Evolutionary conservation across 1,140 invertebrate genomes (phyloP).

Genomic region (Meteorus sp.): DNA sequence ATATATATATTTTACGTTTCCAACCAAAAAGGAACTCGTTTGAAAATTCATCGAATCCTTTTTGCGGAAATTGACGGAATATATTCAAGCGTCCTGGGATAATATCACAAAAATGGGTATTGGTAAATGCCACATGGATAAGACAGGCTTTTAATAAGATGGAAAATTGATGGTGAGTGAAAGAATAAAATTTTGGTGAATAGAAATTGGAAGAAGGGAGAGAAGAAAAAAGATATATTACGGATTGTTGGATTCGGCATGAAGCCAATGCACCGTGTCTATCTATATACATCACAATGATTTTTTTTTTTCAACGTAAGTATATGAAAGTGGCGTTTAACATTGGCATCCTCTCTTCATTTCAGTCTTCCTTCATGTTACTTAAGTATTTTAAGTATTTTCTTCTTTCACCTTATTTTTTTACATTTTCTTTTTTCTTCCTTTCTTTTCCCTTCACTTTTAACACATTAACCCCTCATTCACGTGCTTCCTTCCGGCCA

Average conservation of each 20-base stretch:
- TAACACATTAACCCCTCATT: background rate
- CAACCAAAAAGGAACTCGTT: constrained; percentile 24
- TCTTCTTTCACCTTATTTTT: constrained; percentile 6
- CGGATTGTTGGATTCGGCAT: background rate
- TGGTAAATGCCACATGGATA: constrained; percentile 10
- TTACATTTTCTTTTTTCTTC: background rate
- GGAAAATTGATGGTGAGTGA: constrained; percentile 16
- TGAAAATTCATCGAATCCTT: constrained; percentile 32
- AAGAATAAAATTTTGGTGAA: background rate
- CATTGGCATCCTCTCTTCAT: background rate
- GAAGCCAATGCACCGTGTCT: too few relatives aligned
- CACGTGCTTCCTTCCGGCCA: background rate
- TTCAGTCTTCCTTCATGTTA: background rate
- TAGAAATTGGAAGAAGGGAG: too few relatives aligned
- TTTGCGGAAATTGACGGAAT: constrained; percentile 18
- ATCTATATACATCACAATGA: too few relatives aligned
- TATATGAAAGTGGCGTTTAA: background rate
- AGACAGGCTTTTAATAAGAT: constrained; percentile 22
- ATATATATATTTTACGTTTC: constrained; percentile 2
- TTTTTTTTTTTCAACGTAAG: too few relatives aligned
- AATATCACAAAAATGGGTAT: constrained; percentile 24
- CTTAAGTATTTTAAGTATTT: background rate
- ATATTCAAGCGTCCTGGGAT: constrained; percentile 23
- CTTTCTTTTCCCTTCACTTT: background rate
- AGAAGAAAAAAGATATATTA: background rate